Base-by-base conservation (phyloP, 2,888 invertebrate species). In the Agrochola macilenta region DNA sequence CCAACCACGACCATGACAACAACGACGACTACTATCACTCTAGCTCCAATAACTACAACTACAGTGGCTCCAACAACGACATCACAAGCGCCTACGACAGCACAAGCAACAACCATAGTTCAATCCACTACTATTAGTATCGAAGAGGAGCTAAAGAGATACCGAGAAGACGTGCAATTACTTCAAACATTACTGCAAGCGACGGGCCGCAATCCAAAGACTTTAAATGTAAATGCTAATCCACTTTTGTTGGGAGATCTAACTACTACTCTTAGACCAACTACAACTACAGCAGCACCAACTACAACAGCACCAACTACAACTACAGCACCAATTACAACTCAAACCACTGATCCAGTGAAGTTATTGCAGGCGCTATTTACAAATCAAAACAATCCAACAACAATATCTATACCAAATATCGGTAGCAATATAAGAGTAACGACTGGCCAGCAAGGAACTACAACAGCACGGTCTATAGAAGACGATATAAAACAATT, bases 401-500 rank as follows among this genome's bases (percentile, higher is more conserved):
- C 88, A 65, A 88, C 88, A 63, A 74, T 91, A 57, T 85, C 91
- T 23, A 81, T 89, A 74, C 86, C 90, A 82, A 93, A 90, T 79
- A 68, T 89, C 66, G 89, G 82, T 46, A 88, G 87, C 17, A 93
- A 88, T 54, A 76, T 85, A n/a, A 88, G 86, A 86, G 70, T 87
- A 3, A 88, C 89, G 66, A 88, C 84, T 71, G 87, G 85, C 69
- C 83, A 87, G 49, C 92, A 92, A 87, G 72, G 72, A 66, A 91
- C 93, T 26, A 93, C 94, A 30, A 95, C 96, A 68, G 81, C 90
- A 20, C 93, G 95, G 23, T 95, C 96, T 52, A 92, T 97, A 74
- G 94, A 96, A 89, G 96, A 96, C 43, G 97, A 97, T 76, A 93
- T 97, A 23, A 93, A 92, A 74, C 96, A 96, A 80, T 95, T 95